These are phyloP conservation scores for Aurelia sp. DNA, from an alignment of 30 jellyfish, hydroid and myxozoan species.

Conservation along the genomic window DNA sequence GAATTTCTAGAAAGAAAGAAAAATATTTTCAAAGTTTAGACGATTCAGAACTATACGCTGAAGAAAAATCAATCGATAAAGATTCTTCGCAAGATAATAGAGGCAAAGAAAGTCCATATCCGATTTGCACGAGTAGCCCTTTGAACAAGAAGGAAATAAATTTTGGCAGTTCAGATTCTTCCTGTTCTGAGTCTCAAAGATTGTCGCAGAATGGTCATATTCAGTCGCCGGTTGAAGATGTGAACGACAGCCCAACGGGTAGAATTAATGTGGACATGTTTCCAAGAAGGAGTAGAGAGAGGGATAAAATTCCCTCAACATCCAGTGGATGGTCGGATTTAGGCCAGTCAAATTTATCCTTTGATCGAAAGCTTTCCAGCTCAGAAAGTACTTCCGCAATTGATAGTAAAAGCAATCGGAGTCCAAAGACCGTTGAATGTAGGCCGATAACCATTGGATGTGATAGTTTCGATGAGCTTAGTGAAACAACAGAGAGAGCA, in stretches of 20 bases:
- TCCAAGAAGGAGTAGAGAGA: neutral
- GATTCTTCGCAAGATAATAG: neutral
- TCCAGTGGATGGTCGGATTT: neutral
- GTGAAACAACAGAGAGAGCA: neutral
- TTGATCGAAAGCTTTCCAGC: neutral
- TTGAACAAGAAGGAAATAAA: neutral
- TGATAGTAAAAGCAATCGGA: neutral
- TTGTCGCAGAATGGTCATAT: neutral
- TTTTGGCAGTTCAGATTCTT: neutral
- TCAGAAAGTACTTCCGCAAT: neutral
- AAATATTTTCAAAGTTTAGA: neutral
- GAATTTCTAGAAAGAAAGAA: conserved; percentile 36
- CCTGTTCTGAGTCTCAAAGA: neutral
- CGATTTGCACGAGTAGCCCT: neutral
- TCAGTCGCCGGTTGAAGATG: neutral
- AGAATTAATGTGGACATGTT: neutral
- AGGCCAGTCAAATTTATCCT: neutral
- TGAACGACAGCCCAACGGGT: neutral
- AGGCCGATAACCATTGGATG: neutral
- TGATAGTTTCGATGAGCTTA: neutral
- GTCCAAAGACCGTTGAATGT: neutral
- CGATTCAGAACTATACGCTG: neutral
- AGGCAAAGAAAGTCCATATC: neutral
- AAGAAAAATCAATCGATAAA: neutral
- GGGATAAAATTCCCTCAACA: neutral